Percentiles rank a stretch among this genome's conserved stretches.
Evolutionary conservation across 53 echinoderm and acorn worm genomes (phyloP).

Genomic region (Holothuria scabra): DNA sequence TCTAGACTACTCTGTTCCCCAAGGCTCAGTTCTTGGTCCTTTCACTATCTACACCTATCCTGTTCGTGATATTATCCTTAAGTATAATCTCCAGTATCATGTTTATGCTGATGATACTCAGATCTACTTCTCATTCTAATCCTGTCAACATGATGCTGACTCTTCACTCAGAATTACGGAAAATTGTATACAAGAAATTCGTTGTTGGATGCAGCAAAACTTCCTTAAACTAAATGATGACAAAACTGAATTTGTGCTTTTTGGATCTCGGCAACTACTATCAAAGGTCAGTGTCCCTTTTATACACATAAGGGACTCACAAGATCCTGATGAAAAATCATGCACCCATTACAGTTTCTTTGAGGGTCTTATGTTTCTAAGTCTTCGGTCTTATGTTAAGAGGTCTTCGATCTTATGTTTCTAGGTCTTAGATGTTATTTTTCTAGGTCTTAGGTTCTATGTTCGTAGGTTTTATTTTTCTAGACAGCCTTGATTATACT

Average conservation of each 20-base stretch:
- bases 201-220: constrained; percentile 8
- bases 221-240: constrained; percentile 14
- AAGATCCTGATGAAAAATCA: too few relatives aligned
- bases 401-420: too few relatives aligned
- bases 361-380: too few relatives aligned
- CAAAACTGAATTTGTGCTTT: constrained; percentile 17
- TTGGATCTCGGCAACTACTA: constrained; percentile 2
- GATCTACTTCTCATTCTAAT: background rate
- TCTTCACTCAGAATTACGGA: background rate
- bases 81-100: constrained; percentile 16
- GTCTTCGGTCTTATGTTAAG: too few relatives aligned
- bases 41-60: constrained; percentile 38
- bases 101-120: constrained; percentile 43
- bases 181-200: constrained; percentile 19
- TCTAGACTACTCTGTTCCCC: constrained; percentile 49
- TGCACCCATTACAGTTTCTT: too few relatives aligned
- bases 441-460: too few relatives aligned
- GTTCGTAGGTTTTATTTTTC: too few relatives aligned
- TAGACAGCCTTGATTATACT: too few relatives aligned
- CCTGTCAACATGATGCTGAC: background rate
- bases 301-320: background rate
- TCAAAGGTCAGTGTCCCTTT: background rate
- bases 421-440: too few relatives aligned
- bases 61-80: background rate
- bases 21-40: constrained; percentile 59